Evolutionary conservation across 2,888 invertebrate species (phyloP), one percentile per base, ranked within the genome.

Genomic region (Synergus laeviventris): DNA sequence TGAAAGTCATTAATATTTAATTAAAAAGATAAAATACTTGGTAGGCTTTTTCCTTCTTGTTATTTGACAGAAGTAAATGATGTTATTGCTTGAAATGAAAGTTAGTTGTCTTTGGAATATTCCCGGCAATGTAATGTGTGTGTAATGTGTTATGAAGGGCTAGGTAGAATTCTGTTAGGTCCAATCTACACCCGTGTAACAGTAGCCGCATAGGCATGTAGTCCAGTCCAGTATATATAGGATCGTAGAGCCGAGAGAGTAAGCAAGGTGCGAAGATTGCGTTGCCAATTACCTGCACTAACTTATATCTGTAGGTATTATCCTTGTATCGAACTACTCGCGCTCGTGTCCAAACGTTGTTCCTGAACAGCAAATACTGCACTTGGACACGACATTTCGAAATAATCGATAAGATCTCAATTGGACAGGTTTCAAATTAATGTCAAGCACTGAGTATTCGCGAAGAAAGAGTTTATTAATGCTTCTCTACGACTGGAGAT

Each of bases 381-480:
- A n/a, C 24, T 49, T 49, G 45, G 49, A 70, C 49, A 70, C n/a
- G 36, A 49, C 36, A 70, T 70, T 70, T 75, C 75, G 70, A 66
- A 59, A 39, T 39, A 59, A 59, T 59, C 59, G 75, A 75, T 75
- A 66, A 75, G 66, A 75, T 75, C 70, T 64, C 64, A 49, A 62
- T 64, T 62, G 74, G 74, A 62, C 74, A 61, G 60, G 60, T 62
- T 45, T 74, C 74, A 60, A 75, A 75, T 75, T 45, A 75, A 64
- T 64, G 75, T 75, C 75, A 62, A 62, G 75, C 64, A 38, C 24
- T 8, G 36, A 64, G 49, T 49, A 36, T n/a, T 75, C n/a, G 79
- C 79, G 77, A 81, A 77, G 81, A 82, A 85, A 76, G 82, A 78
- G 84, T 81, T 85, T 87, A 87, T 85, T 86, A 86, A 86, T 85